Base-by-base conservation (phyloP, 2,113 vertebrate genomes). In the Melanostigma gelatinosum region DNA sequence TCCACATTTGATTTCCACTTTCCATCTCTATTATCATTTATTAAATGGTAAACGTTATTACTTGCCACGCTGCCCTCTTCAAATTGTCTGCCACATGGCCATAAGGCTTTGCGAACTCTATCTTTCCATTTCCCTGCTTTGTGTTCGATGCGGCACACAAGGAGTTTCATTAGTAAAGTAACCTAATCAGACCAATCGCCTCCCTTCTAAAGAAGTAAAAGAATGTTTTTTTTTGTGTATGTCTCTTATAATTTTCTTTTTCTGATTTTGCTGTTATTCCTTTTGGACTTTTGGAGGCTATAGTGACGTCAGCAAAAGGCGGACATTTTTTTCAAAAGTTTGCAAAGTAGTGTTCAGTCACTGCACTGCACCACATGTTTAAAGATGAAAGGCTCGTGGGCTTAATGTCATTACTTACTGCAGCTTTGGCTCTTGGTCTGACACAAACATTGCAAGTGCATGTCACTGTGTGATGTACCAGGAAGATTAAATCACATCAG, bases 401-500 rank as follows among this genome's bases (percentile, higher is more conserved):
- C 58, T 58, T n/a, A 2, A 75, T 61, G 42, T 18, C n/a, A 34
- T 57, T 15, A 15, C 54, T 68, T 57, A 27, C 63, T 73, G 16
- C 71, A 69, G 32, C 32, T 52, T n/a, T 72, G 63, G 8, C n/a
- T 27, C 27, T 65, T 74, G 12, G 24, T 64, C 46, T 74, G 65
- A 77, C 32, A 32, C 18, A 72, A 76, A 61, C 38, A 63, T 22
- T 58, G 54, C 10, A 44, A 27, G 20, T 64, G n/a, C 67, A 32
- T 42, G 66, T 72, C 20, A 63, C 9, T 50, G 10, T 65, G n/a
- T 62, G 62, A 55, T 61, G 7, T 60, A 29, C 34, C 44, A 82
- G 13, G 62, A 68, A 55, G n/a, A 78, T 75, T 38, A 46, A 80
- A 77, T 72, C 34, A 76, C 54, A 74, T 83, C 40, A 64, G 40